Evolutionary conservation across 2,888 invertebrate species (phyloP).

Genomic region (Diarsia brunnea): DNA sequence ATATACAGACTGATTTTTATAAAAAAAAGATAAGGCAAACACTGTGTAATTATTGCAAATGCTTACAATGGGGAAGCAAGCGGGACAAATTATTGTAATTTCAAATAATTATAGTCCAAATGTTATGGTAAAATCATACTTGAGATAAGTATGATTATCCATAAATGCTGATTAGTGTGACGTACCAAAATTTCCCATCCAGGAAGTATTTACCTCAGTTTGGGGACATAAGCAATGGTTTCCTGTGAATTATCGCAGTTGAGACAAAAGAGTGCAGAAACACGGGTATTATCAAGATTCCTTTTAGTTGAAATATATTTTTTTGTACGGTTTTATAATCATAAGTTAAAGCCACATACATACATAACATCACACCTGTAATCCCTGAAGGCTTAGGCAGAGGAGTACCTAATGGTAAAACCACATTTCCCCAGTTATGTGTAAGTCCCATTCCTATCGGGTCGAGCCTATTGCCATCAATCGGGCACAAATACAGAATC

Average conservation of each 20-base stretch:
- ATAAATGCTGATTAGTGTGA: conserved; percentile 20
- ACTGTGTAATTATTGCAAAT: background rate
- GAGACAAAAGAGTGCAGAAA: conserved; percentile 6
- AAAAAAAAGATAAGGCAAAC: background rate
- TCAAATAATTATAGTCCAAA: conserved; percentile 5
- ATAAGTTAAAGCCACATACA: background rate
- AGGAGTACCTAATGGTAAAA: no score
- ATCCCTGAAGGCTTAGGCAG: no score
- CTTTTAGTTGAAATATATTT: background rate
- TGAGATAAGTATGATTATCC: conserved; percentile 34
- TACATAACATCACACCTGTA: no score
- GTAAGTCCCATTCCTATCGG: no score
- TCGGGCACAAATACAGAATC: no score
- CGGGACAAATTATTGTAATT: conserved; percentile 8
- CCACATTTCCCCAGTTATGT: no score
- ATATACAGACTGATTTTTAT: background rate
- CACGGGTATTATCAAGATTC: background rate
- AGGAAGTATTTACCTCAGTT: conserved; percentile 41
- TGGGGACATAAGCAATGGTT: conserved; percentile 22
- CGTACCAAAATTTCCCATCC: conserved; percentile 12
- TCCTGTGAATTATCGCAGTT: conserved; percentile 20
- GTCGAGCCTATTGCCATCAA: no score
- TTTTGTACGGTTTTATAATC: background rate
- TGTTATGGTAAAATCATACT: background rate
- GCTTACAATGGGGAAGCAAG: background rate